Conservation (phyloP, 2,797 vertebrate genomes). For the Paedocypris micromegethes region DNA sequence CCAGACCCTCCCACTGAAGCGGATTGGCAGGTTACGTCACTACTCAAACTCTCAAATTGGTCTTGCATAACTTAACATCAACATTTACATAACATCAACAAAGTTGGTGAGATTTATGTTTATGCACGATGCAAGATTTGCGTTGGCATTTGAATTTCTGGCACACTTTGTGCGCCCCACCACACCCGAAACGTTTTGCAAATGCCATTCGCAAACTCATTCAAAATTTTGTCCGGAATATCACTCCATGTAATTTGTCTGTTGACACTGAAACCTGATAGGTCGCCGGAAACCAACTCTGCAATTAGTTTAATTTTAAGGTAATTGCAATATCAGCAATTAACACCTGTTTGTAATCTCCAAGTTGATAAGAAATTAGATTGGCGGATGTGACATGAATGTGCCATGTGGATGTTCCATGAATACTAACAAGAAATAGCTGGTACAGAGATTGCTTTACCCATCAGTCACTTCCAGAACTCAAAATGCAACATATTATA, state of each 20-base stretch:
- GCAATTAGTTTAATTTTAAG: not conserved
- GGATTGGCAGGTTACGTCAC: too few relatives aligned
- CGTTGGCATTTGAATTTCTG: too few relatives aligned
- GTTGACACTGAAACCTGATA: constrained; percentile 11
- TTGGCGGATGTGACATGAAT: not conserved
- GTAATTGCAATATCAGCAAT: constrained; percentile 4
- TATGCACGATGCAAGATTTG: too few relatives aligned
- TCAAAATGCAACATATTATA: not conserved
- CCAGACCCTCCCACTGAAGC: too few relatives aligned
- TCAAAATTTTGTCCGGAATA: constrained; percentile 1
- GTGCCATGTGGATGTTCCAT: not conserved
- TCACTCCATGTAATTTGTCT: not conserved
- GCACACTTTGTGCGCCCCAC: too few relatives aligned
- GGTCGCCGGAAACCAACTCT: constrained; percentile 11
- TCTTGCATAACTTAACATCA: too few relatives aligned
- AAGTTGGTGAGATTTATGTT: too few relatives aligned
- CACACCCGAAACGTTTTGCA: too few relatives aligned
- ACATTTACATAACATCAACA: too few relatives aligned
- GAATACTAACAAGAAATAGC: not conserved
- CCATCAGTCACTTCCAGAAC: too few relatives aligned
- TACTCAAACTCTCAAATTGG: too few relatives aligned
- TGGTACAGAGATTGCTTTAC: not conserved
- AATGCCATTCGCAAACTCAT: not conserved
- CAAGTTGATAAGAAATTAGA: constrained; percentile 8
- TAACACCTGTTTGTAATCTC: not conserved